These are phyloP conservation scores for Syngnathus acus DNA, from an alignment of 2,797 vertebrate genomes.

Conservation along the genomic window DNA sequence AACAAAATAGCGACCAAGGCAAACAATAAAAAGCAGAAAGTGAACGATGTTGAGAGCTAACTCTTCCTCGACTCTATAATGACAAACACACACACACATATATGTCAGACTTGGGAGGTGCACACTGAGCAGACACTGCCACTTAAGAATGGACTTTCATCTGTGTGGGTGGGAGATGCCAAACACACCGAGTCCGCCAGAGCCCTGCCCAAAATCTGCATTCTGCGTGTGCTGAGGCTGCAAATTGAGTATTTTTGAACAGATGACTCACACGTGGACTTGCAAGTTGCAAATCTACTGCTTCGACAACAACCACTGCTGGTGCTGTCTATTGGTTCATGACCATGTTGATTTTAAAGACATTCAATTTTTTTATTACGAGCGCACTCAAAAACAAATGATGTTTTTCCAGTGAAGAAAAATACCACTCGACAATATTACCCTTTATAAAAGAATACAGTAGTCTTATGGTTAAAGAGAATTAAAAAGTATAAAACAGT, in stretches of 20 bases:
- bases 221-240: constrained; percentile 16
- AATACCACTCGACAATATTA: no score
- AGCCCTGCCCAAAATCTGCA: constrained; percentile 30
- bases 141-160: constrained; percentile 62
- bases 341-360: no score
- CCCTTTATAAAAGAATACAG: no score
- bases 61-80: constrained; percentile 44
- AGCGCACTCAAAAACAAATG: no score
- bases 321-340: not conserved
- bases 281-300: constrained; percentile 27
- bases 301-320: constrained; percentile 25
- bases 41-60: constrained; percentile 33
- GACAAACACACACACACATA: constrained; percentile 39
- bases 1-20: constrained; percentile 39
- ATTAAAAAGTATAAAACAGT: no score
- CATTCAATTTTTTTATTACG: no score
- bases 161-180: constrained; percentile 63
- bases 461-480: no score
- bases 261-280: constrained; percentile 36
- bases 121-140: constrained; percentile 51
- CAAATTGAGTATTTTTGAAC: constrained; percentile 31
- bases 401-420: no score
- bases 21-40: constrained; percentile 40
- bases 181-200: constrained; percentile 36
- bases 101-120: constrained; percentile 42